These are phyloP conservation scores for Mythimna ferrago DNA, from an alignment of 2,888 invertebrate species.

Conservation along the genomic window DNA sequence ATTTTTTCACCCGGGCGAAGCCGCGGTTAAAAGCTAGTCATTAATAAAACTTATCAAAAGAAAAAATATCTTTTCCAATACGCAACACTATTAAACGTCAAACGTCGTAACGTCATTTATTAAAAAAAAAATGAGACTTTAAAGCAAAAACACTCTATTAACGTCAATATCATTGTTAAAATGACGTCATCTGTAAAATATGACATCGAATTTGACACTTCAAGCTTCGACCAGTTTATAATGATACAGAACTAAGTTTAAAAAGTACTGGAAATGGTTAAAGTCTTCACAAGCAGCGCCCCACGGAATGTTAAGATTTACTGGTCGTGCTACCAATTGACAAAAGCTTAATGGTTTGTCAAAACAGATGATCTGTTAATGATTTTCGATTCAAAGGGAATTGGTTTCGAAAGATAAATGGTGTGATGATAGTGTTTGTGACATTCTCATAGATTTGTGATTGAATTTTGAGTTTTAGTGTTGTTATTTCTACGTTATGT, in stretches of 20 bases:
- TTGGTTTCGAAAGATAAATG: slow-evolving; percentile 76
- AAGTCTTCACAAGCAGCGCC: slow-evolving; percentile 52
- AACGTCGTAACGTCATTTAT: slow-evolving; percentile 31
- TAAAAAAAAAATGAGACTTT: slow-evolving; percentile 53
- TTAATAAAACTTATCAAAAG: no score
- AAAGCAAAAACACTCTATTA: slow-evolving; percentile 71
- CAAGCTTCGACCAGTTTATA: not conserved
- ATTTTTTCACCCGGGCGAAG: no score
- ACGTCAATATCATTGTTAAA: slow-evolving; percentile 78
- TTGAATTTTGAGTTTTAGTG: slow-evolving; percentile 25
- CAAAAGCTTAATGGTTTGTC: slow-evolving; percentile 86
- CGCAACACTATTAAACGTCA: slow-evolving; percentile 32
- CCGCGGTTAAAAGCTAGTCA: no score
- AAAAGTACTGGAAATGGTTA: not conserved
- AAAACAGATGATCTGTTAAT: slow-evolving; percentile 88
- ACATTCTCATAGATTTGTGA: slow-evolving; percentile 73
- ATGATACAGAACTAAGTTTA: not conserved
- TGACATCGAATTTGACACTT: slow-evolving; percentile 46
- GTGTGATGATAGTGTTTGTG: slow-evolving; percentile 79
- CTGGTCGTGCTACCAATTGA: slow-evolving; percentile 62
- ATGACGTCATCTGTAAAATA: slow-evolving; percentile 85
- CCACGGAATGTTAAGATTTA: not conserved
- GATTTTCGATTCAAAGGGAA: slow-evolving; percentile 78
- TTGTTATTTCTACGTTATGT: not conserved
- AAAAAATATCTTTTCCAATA: not conserved